Percentiles rank a stretch among this genome's conserved stretches.
phyloP scores from a whole-genome alignment of 2,797 vertebrate genomes.

The Naso thynnoides region DNA sequence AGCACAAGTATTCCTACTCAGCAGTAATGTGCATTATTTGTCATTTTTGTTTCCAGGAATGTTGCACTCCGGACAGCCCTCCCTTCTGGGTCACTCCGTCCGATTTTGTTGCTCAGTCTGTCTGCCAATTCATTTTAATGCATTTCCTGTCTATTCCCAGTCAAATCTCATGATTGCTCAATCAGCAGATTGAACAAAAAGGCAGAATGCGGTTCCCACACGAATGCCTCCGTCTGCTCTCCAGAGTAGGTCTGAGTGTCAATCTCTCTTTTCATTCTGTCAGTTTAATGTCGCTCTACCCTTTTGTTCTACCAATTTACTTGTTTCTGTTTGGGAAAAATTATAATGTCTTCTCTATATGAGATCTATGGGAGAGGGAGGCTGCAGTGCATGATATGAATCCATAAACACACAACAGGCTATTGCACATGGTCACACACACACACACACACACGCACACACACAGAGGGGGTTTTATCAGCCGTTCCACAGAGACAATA shows the following conservation, averaged over 20 bases:
- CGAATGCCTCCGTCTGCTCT: slow-evolving; percentile 23
- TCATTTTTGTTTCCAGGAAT: neutral
- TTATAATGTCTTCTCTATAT: slow-evolving; percentile 1
- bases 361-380: slow-evolving; percentile 6
- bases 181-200: slow-evolving; percentile 5
- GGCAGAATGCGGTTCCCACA: slow-evolving; percentile 5
- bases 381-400: slow-evolving; percentile 7
- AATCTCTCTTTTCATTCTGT: slow-evolving; percentile 10
- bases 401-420: slow-evolving; percentile 14
- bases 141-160: neutral
- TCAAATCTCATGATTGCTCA: slow-evolving; percentile 6
- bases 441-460: slow-evolving; percentile 13
- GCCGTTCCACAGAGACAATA: slow-evolving; percentile 53
- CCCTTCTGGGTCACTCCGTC: neutral
- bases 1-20: neutral
- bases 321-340: slow-evolving; percentile 18
- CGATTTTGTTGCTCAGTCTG: slow-evolving; percentile 2
- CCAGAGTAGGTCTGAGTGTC: slow-evolving; percentile 8
- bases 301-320: neutral
- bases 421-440: slow-evolving; percentile 9
- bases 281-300: neutral
- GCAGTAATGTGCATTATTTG: neutral
- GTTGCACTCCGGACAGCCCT: neutral
- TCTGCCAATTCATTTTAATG: neutral
- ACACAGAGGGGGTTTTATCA: slow-evolving; percentile 28